Percentiles rank a stretch among this genome's conserved stretches.
Evolutionary conservation across 2,113 vertebrate species (phyloP).

Genomic region (Sciurus niger): DNA sequence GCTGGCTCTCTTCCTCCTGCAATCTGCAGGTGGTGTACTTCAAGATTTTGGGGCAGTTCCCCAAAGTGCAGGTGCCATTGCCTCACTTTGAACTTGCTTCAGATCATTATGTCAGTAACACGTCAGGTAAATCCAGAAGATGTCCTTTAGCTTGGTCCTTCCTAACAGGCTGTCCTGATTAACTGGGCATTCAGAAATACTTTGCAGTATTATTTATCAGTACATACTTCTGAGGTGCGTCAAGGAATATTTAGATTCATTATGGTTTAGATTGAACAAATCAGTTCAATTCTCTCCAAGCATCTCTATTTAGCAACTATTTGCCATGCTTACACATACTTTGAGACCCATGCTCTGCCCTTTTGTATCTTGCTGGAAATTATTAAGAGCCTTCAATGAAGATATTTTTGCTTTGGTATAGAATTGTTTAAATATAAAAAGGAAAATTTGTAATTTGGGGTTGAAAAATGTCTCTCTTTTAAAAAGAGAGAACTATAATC

Average conservation of each 20-base stretch:
- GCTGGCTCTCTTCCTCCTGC: conserved; percentile 31
- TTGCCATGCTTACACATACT: conserved; percentile 80
- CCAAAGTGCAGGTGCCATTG: conserved; percentile 44
- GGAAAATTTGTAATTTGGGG: conserved; percentile 39
- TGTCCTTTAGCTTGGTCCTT: conserved; percentile 55
- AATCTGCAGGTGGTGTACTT: neutral
- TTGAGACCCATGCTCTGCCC: conserved; percentile 78
- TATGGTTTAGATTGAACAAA: conserved; percentile 63
- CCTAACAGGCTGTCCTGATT: conserved; percentile 44
- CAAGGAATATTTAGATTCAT: conserved; percentile 65
- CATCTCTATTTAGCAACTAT: conserved; percentile 69
- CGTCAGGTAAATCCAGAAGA: conserved; percentile 50
- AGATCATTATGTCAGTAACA: conserved; percentile 39
- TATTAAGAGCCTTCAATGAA: conserved; percentile 59
- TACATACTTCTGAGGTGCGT: conserved; percentile 54
- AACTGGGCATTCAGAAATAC: conserved; percentile 57
- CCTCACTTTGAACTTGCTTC: conserved; percentile 71
- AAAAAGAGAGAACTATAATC: conserved; percentile 57
- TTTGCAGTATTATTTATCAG: conserved; percentile 63
- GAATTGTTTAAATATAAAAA: conserved; percentile 65
- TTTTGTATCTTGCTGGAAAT: conserved; percentile 66
- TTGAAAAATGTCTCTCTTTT: conserved; percentile 55
- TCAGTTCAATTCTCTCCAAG: conserved; percentile 70
- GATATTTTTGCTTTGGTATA: conserved; percentile 46
- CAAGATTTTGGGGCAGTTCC: conserved; percentile 47